These are phyloP conservation scores for Cacoxenus indagator DNA, from an alignment of 2,888 invertebrate genomes.

Conservation along the genomic window DNA sequence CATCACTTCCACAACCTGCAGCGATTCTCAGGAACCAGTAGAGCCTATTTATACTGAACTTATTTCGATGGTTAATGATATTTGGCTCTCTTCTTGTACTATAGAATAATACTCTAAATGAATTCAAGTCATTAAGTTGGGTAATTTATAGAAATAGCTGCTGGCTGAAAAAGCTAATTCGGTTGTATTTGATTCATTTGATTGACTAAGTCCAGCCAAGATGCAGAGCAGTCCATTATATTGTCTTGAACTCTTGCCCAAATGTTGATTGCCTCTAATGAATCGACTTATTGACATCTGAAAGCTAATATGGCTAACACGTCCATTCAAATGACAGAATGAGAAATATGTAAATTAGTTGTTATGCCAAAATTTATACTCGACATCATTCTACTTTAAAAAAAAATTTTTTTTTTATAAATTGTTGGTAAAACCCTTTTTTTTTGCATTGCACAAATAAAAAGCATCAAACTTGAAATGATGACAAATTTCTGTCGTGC, in stretches of 20 bases:
- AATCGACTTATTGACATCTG: neutral
- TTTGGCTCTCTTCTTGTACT: too few relatives aligned
- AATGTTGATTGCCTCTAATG: neutral
- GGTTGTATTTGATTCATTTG: too few relatives aligned
- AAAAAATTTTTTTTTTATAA: neutral
- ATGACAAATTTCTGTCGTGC: too few relatives aligned
- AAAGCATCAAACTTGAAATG: too few relatives aligned
- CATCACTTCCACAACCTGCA: neutral
- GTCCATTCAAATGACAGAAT: neutral
- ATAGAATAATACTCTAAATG: too few relatives aligned
- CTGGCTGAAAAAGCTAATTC: too few relatives aligned
- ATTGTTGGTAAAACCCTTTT: neutral
- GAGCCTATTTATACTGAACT: neutral
- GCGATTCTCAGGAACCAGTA: neutral
- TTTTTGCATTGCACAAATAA: neutral
- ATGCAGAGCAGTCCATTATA: neutral
- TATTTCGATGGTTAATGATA: neutral
- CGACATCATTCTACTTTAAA: neutral
- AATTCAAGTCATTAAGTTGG: too few relatives aligned
- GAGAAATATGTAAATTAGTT: constrained; percentile 2
- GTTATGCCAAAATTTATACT: neutral
- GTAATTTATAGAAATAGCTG: too few relatives aligned
- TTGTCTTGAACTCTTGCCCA: neutral
- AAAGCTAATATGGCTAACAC: neutral
- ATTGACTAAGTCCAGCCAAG: neutral